A percentile compares a stretch with the other conserved stretches of the same genome.
phyloP scores from a whole-genome alignment of 2,888 invertebrate genomes.

The Caenorhabditis zanzibari region DNA sequence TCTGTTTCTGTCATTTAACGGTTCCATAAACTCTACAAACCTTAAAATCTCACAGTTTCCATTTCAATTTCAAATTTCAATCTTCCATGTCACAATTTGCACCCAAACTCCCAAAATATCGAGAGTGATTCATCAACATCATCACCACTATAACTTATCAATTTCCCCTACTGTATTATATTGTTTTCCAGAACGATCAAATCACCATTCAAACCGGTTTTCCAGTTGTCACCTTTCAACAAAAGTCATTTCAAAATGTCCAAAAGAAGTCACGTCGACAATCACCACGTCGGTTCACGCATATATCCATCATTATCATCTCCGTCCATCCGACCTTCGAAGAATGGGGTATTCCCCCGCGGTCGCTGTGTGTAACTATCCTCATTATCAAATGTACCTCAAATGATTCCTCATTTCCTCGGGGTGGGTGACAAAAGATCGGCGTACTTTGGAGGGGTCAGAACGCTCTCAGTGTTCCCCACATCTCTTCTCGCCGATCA shows the following conservation, averaged over 20 bases:
- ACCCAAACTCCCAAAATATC: no score
- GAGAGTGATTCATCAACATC: no score
- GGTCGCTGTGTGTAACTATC: neutral
- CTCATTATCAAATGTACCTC: conserved; percentile 8
- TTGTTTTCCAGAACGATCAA: conserved; percentile 29
- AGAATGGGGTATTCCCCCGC: conserved; percentile 53
- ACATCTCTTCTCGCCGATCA: neutral
- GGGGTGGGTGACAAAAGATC: conserved; percentile 19
- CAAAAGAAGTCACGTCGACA: conserved; percentile 16
- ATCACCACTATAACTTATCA: no score
- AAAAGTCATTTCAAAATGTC: conserved; percentile 15
- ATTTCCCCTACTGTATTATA: neutral
- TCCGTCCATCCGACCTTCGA: neutral
- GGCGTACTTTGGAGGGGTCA: conserved; percentile 65
- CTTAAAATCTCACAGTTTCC: neutral
- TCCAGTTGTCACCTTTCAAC: conserved; percentile 26
- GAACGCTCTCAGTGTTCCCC: conserved; percentile 42
- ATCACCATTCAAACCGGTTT: conserved; percentile 35
- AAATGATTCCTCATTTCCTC: neutral
- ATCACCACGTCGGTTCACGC: conserved; percentile 1
- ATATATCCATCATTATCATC: conserved; percentile 8
- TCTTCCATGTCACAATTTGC: no score
- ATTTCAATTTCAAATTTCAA: no score
- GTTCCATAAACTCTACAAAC: no score
- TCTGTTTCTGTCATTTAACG: no score